These are phyloP conservation scores for Menidia beryllina DNA, from an alignment of 2,113 vertebrate species.

Conservation along the genomic window DNA sequence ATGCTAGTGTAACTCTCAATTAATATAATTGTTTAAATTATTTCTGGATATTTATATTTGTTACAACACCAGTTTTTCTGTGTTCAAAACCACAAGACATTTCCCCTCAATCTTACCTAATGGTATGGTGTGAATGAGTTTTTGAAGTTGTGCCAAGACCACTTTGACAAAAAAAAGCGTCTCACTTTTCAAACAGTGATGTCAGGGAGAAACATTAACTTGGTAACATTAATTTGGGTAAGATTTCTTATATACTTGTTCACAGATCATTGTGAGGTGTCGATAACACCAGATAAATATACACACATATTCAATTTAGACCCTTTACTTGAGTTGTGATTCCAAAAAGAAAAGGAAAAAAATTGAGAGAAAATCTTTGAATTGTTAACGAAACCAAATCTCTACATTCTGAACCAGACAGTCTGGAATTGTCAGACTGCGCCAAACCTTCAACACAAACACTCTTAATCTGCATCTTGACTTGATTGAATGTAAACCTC, in stretches of 20 bases:
- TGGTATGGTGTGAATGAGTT: not conserved
- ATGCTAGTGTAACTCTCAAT: too few relatives aligned
- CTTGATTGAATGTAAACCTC: conserved; percentile 76
- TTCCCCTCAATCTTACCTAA: too few relatives aligned
- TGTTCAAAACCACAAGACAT: not conserved
- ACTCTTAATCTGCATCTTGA: conserved; percentile 67
- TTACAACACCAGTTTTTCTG: not conserved
- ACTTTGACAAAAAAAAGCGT: not conserved
- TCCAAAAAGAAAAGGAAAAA: too few relatives aligned
- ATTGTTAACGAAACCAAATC: not conserved
- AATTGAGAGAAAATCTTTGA: not conserved
- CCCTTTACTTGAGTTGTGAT: not conserved
- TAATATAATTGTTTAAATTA: too few relatives aligned
- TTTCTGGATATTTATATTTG: not conserved
- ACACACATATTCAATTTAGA: not conserved
- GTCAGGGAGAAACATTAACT: not conserved
- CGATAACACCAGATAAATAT: too few relatives aligned
- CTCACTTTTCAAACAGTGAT: too few relatives aligned
- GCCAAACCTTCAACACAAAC: conserved; percentile 44
- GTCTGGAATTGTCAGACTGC: not conserved
- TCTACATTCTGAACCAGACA: conserved; percentile 1
- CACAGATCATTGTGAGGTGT: too few relatives aligned
- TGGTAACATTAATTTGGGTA: too few relatives aligned
- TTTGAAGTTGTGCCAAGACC: too few relatives aligned
- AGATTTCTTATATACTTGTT: too few relatives aligned